Evolutionary conservation across 2,888 invertebrate species (phyloP).

Genomic region (Oxytorus armatus): DNA sequence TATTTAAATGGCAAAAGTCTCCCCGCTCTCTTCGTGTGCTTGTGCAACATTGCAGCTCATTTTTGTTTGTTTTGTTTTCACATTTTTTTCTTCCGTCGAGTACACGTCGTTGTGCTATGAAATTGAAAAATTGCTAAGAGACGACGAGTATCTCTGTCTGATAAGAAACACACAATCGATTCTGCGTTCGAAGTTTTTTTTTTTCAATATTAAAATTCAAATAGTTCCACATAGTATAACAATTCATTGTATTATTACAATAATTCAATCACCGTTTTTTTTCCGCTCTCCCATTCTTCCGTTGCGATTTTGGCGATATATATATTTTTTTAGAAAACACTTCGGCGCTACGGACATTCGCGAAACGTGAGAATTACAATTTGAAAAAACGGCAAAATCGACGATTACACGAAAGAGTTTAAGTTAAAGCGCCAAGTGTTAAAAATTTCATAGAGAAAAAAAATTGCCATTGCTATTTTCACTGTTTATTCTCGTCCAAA

Average conservation of each 20-base stretch:
- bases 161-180: slow-evolving; percentile 44
- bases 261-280: slow-evolving; percentile 17
- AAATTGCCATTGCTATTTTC: slow-evolving; percentile 67
- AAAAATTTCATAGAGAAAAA: slow-evolving; percentile 56
- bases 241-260: slow-evolving; percentile 52
- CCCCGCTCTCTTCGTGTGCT: slow-evolving; percentile 3
- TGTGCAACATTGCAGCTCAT: slow-evolving; percentile 34
- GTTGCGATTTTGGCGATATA: neutral
- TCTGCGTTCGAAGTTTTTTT: slow-evolving; percentile 40
- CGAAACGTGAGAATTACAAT: slow-evolving; percentile 38
- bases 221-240: slow-evolving; percentile 51
- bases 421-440: slow-evolving; percentile 51
- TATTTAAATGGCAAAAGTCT: slow-evolving; percentile 50
- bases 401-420: slow-evolving; percentile 17
- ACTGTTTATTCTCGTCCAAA: slow-evolving; percentile 81
- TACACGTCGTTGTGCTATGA: slow-evolving; percentile 31
- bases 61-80: neutral
- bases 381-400: slow-evolving; percentile 19
- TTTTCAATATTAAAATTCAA: slow-evolving; percentile 42
- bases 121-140: slow-evolving; percentile 33
- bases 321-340: slow-evolving; percentile 10
- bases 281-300: neutral
- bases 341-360: slow-evolving; percentile 27
- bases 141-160: slow-evolving; percentile 27
- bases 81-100: neutral